Evolutionary conservation across 2,113 vertebrate species (phyloP).

Genomic region (Stomatorhinus ivindoensis): DNA sequence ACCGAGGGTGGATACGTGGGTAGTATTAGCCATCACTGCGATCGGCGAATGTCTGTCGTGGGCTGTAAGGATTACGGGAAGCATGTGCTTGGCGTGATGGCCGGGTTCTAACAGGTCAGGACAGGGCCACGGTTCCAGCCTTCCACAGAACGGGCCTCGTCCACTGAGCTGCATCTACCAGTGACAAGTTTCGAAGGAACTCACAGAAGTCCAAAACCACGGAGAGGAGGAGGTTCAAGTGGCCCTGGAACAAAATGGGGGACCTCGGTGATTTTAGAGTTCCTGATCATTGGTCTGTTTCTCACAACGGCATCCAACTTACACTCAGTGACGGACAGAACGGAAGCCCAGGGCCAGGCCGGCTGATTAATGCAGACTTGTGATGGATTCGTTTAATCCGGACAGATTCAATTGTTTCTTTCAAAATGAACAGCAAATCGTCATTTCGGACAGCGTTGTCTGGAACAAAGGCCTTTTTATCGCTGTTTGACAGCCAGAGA

Average conservation of each 20-base stretch:
- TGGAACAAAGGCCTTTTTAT: background rate
- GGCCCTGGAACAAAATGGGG: background rate
- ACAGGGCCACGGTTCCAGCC: background rate
- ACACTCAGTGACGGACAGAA: background rate
- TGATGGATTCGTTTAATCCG: background rate
- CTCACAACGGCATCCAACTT: conserved; percentile 2
- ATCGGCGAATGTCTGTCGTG: background rate
- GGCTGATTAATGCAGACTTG: background rate
- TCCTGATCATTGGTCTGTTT: background rate
- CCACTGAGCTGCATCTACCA: background rate
- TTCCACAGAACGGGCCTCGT: background rate
- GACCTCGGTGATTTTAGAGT: background rate
- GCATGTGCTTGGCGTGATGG: background rate
- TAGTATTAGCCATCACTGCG: background rate
- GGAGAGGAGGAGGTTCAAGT: background rate
- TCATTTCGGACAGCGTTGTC: background rate
- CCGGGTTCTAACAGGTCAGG: background rate
- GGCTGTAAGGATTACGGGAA: background rate
- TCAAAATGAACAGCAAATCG: background rate
- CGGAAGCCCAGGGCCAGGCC: background rate
- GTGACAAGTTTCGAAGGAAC: background rate
- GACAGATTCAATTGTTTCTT: conserved; percentile 12
- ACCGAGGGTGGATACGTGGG: background rate
- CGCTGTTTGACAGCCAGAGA: background rate
- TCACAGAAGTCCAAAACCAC: background rate